Conservation (phyloP, 92 coral and sea anemone genomes). For the Porites divaricata region DNA sequence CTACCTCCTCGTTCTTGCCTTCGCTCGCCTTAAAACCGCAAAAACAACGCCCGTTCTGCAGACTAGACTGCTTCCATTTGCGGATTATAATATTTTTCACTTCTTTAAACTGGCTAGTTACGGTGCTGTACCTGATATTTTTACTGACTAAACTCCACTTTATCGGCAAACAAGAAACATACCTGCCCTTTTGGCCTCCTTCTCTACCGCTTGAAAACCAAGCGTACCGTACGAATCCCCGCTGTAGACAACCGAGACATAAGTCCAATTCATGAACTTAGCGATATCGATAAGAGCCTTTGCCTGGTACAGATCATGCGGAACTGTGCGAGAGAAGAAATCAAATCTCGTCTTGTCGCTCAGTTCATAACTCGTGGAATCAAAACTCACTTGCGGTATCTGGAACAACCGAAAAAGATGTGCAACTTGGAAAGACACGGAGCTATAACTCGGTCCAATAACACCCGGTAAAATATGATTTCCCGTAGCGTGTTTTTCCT, state of each 20-base stretch:
- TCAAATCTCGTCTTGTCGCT: constrained; percentile 87
- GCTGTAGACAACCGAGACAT: constrained; percentile 82
- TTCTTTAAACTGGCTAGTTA: too few species aligned
- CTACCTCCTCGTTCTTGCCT: too few species aligned
- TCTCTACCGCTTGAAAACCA: constrained; percentile 72
- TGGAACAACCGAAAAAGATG: constrained; percentile 83
- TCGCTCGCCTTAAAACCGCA: too few species aligned
- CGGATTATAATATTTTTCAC: too few species aligned
- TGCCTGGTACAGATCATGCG: constrained; percentile 88
- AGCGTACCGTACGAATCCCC: constrained; percentile 83
- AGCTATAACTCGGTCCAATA: constrained; percentile 81
- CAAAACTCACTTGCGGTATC: constrained; percentile 90
- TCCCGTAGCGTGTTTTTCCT: constrained; percentile 23
- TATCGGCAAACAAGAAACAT: constrained; percentile 13
- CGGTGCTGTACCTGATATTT: too few species aligned
- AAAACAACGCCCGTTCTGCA: too few species aligned
- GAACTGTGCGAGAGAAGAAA: constrained; percentile 92
- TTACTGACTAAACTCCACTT: not conserved
- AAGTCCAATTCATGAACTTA: constrained; percentile 87
- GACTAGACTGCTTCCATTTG: too few species aligned
- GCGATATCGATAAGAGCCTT: constrained; percentile 83
- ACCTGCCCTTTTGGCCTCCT: constrained; percentile 76
- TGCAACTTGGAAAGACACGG: constrained; percentile 83
- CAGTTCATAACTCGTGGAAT: constrained; percentile 85
- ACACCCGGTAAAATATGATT: constrained; percentile 67